Conservation (phyloP, 2,888 invertebrate species). For the Drosophila helvetica region DNA sequence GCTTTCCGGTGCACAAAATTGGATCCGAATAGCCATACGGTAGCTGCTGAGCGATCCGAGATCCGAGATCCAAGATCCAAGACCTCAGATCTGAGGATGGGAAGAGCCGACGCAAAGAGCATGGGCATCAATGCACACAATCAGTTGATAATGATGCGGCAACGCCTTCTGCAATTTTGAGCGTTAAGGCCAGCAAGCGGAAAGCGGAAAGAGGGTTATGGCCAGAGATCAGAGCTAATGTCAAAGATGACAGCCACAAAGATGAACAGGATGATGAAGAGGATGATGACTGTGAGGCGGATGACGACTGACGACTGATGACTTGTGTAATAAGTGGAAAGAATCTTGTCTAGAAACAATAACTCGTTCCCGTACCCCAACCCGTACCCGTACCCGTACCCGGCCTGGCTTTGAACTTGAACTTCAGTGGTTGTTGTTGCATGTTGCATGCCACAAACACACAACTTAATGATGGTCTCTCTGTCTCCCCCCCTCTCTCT, state of each 20-base stretch:
- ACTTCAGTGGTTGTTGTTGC: conserved; percentile 44
- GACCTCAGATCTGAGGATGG: conserved; percentile 20
- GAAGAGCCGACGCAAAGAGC: conserved; percentile 41
- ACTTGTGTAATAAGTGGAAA: conserved; percentile 80
- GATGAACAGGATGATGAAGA: conserved; percentile 37
- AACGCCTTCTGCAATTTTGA: conserved; percentile 65
- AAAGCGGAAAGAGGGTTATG: conserved; percentile 52
- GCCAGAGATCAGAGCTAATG: conserved; percentile 42
- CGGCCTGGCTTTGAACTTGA: conserved; percentile 5
- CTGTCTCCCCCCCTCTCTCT: conserved; percentile 4
- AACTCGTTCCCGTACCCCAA: conserved; percentile 60
- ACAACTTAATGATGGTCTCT: conserved; percentile 67
- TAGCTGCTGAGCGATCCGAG: not conserved
- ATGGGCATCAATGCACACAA: conserved; percentile 44
- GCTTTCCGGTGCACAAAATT: conserved; percentile 60
- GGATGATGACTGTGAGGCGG: conserved; percentile 25
- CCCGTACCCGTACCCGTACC: not conserved
- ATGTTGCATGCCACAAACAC: conserved; percentile 66
- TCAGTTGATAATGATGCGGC: conserved; percentile 73
- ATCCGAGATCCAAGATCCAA: not conserved
- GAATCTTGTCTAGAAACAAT: conserved; percentile 78
- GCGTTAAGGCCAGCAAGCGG: conserved; percentile 62
- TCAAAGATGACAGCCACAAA: conserved; percentile 67
- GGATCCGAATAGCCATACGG: conserved; percentile 21
- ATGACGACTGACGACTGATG: conserved; percentile 57